Evolutionary conservation across 2,888 invertebrate genomes (phyloP).

Genomic region (Cantharis lateralis): DNA sequence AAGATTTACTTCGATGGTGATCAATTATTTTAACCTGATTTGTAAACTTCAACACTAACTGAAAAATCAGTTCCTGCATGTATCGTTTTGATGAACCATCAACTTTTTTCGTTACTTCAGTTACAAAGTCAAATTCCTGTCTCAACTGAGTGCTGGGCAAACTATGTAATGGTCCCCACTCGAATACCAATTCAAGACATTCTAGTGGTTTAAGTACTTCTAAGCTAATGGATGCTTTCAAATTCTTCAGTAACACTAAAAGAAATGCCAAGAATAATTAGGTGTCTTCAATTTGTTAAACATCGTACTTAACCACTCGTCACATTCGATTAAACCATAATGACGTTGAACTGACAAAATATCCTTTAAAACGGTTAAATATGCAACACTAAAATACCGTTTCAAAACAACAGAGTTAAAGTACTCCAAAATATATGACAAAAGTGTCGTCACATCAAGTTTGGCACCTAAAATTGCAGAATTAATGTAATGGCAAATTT

Average conservation of each 20-base stretch:
- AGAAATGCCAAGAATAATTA: not conserved
- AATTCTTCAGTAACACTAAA: slow-evolving; percentile 26
- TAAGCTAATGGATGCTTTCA: slow-evolving; percentile 16
- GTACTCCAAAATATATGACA: slow-evolving; percentile 53
- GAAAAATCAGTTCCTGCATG: slow-evolving; percentile 37
- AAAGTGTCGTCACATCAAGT: slow-evolving; percentile 55
- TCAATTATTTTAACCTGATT: slow-evolving; percentile 13
- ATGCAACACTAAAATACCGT: slow-evolving; percentile 57
- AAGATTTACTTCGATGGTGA: not conserved
- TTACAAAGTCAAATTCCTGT: slow-evolving; percentile 46
- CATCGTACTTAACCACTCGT: slow-evolving; percentile 63
- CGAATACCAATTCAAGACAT: slow-evolving; percentile 43
- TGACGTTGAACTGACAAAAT: slow-evolving; percentile 61
- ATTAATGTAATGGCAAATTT: slow-evolving; percentile 1
- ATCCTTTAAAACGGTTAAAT: slow-evolving; percentile 61
- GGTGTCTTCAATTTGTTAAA: slow-evolving; percentile 10
- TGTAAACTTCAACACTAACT: slow-evolving; percentile 26
- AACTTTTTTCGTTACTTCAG: slow-evolving; percentile 40
- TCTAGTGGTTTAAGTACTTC: slow-evolving; percentile 35
- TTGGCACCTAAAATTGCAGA: slow-evolving; percentile 47
- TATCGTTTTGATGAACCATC: slow-evolving; percentile 31
- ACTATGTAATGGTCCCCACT: slow-evolving; percentile 45
- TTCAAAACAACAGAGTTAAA: slow-evolving; percentile 50
- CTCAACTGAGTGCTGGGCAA: slow-evolving; percentile 41
- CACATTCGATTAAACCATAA: slow-evolving; percentile 57